Conservation (phyloP, 2,797 vertebrate species). For the Lagorchestes hirsutus region DNA sequence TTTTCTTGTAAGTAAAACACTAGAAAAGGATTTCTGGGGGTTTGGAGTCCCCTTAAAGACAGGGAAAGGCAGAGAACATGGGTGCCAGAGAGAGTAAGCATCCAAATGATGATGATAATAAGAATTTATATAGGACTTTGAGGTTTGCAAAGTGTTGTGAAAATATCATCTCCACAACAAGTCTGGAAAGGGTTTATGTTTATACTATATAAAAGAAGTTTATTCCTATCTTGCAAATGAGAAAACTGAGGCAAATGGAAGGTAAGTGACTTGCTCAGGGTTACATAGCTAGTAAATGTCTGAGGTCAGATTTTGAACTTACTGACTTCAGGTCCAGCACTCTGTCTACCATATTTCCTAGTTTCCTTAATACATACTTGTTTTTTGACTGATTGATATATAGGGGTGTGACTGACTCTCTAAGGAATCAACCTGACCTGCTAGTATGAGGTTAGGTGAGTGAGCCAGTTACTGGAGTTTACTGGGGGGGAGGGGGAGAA, state of each 20-base stretch:
- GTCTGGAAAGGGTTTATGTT: background rate
- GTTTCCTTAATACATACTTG: no score
- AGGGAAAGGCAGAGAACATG: background rate
- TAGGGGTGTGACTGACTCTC: no score
- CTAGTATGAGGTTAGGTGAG: no score
- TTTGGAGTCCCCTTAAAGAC: background rate
- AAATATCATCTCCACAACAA: conserved; percentile 34
- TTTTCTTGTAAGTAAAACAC: background rate
- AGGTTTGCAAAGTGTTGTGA: conserved; percentile 1
- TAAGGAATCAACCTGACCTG: no score
- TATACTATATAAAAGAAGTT: background rate
- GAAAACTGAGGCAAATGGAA: background rate
- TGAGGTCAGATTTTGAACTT: background rate
- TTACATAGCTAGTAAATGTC: conserved; percentile 25
- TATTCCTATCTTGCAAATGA: background rate
- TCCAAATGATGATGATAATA: background rate
- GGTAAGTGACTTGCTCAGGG: conserved; percentile 1
- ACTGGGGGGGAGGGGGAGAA: no score
- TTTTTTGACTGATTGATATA: no score
- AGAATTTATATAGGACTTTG: background rate
- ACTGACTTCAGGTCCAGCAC: background rate
- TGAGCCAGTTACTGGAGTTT: no score
- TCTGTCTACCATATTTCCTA: background rate
- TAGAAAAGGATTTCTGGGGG: background rate
- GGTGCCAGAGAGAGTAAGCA: background rate